These are phyloP conservation scores for Gymnocheta viridis DNA, from an alignment of 2,888 invertebrate genomes.

Conservation along the genomic window DNA sequence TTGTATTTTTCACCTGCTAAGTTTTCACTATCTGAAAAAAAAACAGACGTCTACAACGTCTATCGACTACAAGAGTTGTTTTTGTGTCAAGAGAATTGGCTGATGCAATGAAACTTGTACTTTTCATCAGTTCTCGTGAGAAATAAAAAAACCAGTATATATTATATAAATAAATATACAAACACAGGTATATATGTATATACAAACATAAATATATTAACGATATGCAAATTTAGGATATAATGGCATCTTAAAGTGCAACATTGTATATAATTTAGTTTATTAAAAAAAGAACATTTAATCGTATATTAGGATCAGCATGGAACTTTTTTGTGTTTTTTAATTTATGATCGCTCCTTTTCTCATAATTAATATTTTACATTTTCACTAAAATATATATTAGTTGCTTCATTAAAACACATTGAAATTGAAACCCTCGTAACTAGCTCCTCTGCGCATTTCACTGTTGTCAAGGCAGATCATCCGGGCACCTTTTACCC, in stretches of 20 bases:
- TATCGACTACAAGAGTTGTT: not conserved
- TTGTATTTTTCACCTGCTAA: conserved; percentile 20
- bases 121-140: conserved; percentile 75
- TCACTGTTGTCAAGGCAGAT: too few relatives aligned
- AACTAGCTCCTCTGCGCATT: too few relatives aligned
- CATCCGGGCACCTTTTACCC: too few relatives aligned
- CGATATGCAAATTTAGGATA: not conserved
- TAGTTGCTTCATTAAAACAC: too few relatives aligned
- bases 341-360: too few relatives aligned
- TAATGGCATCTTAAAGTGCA: not conserved
- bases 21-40: conserved; percentile 6
- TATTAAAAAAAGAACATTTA: not conserved
- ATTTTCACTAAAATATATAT: too few relatives aligned
- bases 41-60: not conserved
- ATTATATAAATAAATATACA: not conserved
- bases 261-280: not conserved
- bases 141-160: conserved; percentile 33
- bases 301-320: not conserved
- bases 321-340: too few relatives aligned
- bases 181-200: not conserved
- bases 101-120: conserved; percentile 79
- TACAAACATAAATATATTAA: not conserved
- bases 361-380: too few relatives aligned
- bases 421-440: too few relatives aligned
- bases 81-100: conserved; percentile 74